Evolutionary conservation across 2,888 invertebrate genomes (phyloP).

Genomic region (Drosophila formosana): DNA sequence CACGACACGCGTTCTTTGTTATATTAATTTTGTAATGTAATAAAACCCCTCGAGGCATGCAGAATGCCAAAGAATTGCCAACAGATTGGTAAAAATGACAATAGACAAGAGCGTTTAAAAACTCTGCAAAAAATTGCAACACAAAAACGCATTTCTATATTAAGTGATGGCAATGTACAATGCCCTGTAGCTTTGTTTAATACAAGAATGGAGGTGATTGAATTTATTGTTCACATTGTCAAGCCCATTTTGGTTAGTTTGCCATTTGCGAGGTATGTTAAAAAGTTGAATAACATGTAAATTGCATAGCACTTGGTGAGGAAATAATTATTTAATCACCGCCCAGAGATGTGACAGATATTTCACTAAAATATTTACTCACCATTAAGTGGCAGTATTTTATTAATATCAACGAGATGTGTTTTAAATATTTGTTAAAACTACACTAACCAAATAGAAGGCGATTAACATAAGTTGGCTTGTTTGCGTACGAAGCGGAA

Average conservation of each 20-base stretch:
- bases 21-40: conserved; percentile 49
- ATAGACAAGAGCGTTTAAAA: conserved; percentile 13
- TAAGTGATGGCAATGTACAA: not conserved
- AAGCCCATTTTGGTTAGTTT: not conserved
- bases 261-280: conserved; percentile 1
- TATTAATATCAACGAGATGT: not conserved
- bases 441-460: not conserved
- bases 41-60: conserved; percentile 11
- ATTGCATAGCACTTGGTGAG: conserved; percentile 11
- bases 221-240: not conserved
- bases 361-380: conserved; percentile 1
- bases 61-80: conserved; percentile 39
- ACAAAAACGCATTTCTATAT: no score
- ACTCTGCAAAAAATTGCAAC: not conserved
- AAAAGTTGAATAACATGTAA: conserved; percentile 5
- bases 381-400: not conserved
- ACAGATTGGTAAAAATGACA: conserved; percentile 32
- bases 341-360: not conserved
- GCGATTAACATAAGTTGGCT: not conserved
- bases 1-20: conserved; percentile 21
- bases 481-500: conserved; percentile 1
- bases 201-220: not conserved
- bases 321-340: conserved; percentile 9
- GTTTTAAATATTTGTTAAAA: not conserved
- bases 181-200: not conserved